Evolutionary conservation across 2,797 vertebrate genomes (phyloP), one percentile per base, ranked within the genome.

Genomic region (Alosa sapidissima): DNA sequence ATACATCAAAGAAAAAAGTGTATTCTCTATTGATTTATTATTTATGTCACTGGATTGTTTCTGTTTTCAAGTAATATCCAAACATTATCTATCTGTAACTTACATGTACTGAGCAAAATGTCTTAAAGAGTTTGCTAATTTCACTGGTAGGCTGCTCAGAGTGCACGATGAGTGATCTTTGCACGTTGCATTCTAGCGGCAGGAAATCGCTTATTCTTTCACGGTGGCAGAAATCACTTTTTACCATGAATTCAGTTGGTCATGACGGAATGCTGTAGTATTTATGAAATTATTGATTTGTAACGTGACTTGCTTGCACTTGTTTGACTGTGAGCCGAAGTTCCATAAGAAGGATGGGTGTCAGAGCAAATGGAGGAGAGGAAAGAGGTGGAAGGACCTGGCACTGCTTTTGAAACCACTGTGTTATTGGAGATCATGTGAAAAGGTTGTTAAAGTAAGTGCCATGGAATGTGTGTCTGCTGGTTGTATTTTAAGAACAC

Each of bases 51-150:
- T 86, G 47, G 60, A 58, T 83, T 62, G 52, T 52, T 78, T 86
- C 36, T 81, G 16, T 54, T 47, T 83, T 75, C 62, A 52, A 47
- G 55, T 45, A 84, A 82, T 82, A 78, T 78, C 41, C 16, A 78
- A 21, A 58, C 65, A 82, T 51, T 72, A 81, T 58, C 45, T 49
- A 54, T 86, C 49, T 81, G 81, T 65, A 81, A 51, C 68, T 86
- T 85, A 84, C 84, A 84, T 58, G 48, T 82, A 47, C 72, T 78
- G 21, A 48, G 82, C 81, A 85, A 83, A 60, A 87, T 88, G 89
- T 90, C 89, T 90, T 90, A 90, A 89, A 82, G 24, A 87, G 81
- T 87, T 52, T 84, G 36, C n/a, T 72, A 19, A 78, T 19, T 78
- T 78, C 41, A 78, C 72, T 45, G 41, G 24, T 78, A 78, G 36